A percentile compares a stretch with the other conserved stretches of the same genome.
Evolutionary conservation across 64 coral and sea anemone genomes (phyloP).

Genomic region (Pocillopora verrucosa): DNA sequence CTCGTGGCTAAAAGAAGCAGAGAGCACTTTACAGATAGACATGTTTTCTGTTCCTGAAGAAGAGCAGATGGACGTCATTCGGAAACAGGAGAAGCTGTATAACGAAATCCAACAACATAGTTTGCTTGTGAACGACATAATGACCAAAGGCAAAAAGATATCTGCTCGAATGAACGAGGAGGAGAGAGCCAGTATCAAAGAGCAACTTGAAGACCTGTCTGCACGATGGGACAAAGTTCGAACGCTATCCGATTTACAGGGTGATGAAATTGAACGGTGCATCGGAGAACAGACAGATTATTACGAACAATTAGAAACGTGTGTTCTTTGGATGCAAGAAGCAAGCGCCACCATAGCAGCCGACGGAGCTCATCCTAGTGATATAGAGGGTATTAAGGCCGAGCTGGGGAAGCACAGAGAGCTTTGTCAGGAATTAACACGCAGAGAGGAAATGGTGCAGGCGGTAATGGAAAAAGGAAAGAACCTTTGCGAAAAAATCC

Average conservation of each 20-base stretch:
- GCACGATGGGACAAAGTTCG: conserved; percentile 65
- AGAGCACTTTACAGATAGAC: conserved; percentile 66
- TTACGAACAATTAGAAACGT: conserved; percentile 79
- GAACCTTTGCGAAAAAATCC: conserved; percentile 55
- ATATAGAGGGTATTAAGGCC: conserved; percentile 38
- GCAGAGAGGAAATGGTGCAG: conserved; percentile 21
- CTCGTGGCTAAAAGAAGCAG: conserved; percentile 68
- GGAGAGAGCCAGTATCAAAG: conserved; percentile 50
- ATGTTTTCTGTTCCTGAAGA: conserved; percentile 90
- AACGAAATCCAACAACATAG: conserved; percentile 72
- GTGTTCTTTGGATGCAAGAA: conserved; percentile 84
- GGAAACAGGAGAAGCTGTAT: conserved; percentile 67
- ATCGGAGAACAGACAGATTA: conserved; percentile 85
- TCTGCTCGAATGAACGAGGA: conserved; percentile 32
- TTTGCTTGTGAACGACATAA: conserved; percentile 44
- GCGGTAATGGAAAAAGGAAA: conserved; percentile 66
- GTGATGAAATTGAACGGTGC: conserved; percentile 75
- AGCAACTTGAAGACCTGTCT: conserved; percentile 48
- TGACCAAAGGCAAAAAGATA: conserved; percentile 41
- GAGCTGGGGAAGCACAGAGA: conserved; percentile 66
- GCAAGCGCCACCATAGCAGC: conserved; percentile 49
- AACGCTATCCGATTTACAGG: conserved; percentile 63
- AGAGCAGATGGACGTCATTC: conserved; percentile 83
- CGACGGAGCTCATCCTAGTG: conserved; percentile 38
- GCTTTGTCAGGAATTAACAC: conserved; percentile 56